Percentiles rank a stretch among this genome's conserved stretches.
phyloP scores from a whole-genome alignment of 2,797 vertebrate species.

The Bovichtus diacanthus region DNA sequence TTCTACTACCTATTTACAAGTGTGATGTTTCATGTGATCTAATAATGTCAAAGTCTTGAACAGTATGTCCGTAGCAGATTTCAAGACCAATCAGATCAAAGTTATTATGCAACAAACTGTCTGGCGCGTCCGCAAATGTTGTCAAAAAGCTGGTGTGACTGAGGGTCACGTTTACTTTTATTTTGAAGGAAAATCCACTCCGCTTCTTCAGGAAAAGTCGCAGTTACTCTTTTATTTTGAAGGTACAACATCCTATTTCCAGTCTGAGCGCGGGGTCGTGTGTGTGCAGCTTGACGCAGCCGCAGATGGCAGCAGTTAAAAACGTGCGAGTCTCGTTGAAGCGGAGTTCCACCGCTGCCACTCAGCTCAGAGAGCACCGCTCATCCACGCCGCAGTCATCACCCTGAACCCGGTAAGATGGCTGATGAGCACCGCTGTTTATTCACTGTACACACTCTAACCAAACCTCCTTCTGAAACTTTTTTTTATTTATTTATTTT shows the following conservation, averaged over 20 bases:
- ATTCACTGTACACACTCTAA: neutral
- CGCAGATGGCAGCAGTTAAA: slow-evolving; percentile 21
- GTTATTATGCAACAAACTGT: too few relatives aligned
- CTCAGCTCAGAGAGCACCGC: slow-evolving; percentile 4
- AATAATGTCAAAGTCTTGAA: too few relatives aligned
- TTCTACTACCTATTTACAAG: too few relatives aligned
- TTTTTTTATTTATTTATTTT: too few relatives aligned
- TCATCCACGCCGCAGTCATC: slow-evolving; percentile 36
- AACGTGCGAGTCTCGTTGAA: slow-evolving; percentile 27
- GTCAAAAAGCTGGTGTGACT: neutral
- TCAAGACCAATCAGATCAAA: too few relatives aligned
- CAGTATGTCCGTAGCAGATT: too few relatives aligned
- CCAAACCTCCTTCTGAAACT: neutral
- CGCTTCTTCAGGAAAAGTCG: neutral
- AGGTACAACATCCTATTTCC: neutral
- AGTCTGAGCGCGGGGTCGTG: neutral
- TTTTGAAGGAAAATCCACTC: slow-evolving; percentile 41
- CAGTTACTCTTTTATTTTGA: slow-evolving; percentile 34
- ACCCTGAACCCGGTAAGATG: slow-evolving; percentile 60
- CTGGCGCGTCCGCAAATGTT: neutral
- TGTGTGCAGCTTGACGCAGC: slow-evolving; percentile 13
- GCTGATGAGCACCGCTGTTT: neutral
- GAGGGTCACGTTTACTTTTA: slow-evolving; percentile 24
- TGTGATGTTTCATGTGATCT: too few relatives aligned
- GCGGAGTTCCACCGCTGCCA: slow-evolving; percentile 33